These are phyloP conservation scores for Anarhynchus alexandrinus DNA, from an alignment of 2,113 vertebrate genomes.

Conservation along the genomic window DNA sequence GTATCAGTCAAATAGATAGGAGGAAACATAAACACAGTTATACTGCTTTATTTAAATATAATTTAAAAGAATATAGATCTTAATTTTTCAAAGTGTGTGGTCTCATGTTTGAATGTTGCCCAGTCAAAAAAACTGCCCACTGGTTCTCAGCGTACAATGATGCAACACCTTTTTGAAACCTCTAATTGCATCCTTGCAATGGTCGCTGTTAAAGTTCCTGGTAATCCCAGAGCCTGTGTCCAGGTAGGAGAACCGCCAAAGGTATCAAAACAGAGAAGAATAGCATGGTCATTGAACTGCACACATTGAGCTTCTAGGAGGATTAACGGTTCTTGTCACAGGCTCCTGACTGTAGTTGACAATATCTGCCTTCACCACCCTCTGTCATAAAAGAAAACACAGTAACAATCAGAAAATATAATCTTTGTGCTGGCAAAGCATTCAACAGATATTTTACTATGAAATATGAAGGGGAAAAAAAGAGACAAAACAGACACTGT, in stretches of 20 bases:
- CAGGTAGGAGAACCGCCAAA: slow-evolving; percentile 41
- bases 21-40: slow-evolving; percentile 16
- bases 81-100: slow-evolving; percentile 54
- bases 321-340: slow-evolving; percentile 83
- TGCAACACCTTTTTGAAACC: background rate
- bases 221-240: slow-evolving; percentile 2
- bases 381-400: slow-evolving; percentile 78
- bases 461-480: background rate
- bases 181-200: slow-evolving; percentile 39
- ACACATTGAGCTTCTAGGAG: slow-evolving; percentile 95
- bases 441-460: slow-evolving; percentile 17
- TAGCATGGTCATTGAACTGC: slow-evolving; percentile 73
- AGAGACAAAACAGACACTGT: background rate
- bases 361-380: slow-evolving; percentile 97
- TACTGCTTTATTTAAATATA: slow-evolving; percentile 29
- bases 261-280: background rate
- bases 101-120: slow-evolving; percentile 19
- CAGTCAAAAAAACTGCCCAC: slow-evolving; percentile 28
- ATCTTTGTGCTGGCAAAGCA: slow-evolving; percentile 5
- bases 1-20: background rate
- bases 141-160: slow-evolving; percentile 1
- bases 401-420: slow-evolving; percentile 50
- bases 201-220: slow-evolving; percentile 53
- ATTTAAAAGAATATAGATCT: slow-evolving; percentile 45
- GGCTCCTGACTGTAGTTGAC: slow-evolving; percentile 99